Evolutionary conservation across 2,888 invertebrate genomes (phyloP).

Genomic region (Pantelozetes paolii): DNA sequence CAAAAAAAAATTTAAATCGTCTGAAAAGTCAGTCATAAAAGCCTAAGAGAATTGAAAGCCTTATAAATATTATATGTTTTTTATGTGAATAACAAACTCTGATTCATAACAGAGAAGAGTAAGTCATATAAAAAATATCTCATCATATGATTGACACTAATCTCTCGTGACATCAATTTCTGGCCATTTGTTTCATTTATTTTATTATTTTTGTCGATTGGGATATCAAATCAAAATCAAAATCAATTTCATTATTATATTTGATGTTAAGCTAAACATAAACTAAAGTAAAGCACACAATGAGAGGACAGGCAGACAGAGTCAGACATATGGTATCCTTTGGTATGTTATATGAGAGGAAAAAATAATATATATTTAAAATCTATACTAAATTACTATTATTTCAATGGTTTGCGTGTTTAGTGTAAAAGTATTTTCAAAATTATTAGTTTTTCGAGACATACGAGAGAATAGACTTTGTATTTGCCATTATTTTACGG

Average conservation of each 20-base stretch:
- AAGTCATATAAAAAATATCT: neutral
- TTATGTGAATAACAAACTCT: neutral
- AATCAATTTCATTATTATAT: neutral
- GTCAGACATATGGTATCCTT: neutral
- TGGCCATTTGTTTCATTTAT: neutral
- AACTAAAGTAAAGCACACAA: neutral
- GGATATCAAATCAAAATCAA: neutral
- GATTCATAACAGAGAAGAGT: neutral
- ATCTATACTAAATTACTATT: neutral
- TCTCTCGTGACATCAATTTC: neutral
- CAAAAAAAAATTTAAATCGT: neutral
- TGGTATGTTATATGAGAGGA: neutral
- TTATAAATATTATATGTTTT: neutral
- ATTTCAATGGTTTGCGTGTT: neutral
- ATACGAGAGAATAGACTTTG: neutral
- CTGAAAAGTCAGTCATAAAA: neutral
- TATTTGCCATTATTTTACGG: neutral
- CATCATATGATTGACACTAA: neutral
- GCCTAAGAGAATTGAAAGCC: neutral
- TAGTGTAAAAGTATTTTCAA: neutral
- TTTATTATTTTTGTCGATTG: constrained; percentile 2
- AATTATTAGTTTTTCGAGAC: neutral
- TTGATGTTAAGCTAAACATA: neutral
- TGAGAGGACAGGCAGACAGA: too few species aligned
- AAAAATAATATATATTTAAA: neutral